A percentile compares a stretch with the other conserved stretches of the same genome.
These are phyloP conservation scores for Felis catus DNA, from an alignment of 2,113 vertebrate species.

Conservation along the genomic window F.catus_Fca126_mat1.0 CM031413.1:2989001-2989500, in stretches of 20 bases:
- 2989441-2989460: not conserved
- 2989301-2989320: not conserved
- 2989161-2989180: not conserved
- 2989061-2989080: not conserved
- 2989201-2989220: not conserved
- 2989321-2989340: rapidly evolving
- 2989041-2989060: not conserved
- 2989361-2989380: not conserved
- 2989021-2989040: not conserved
- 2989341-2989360: not conserved
- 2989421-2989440: not conserved
- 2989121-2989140: not conserved
- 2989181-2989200: not conserved
- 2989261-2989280: not conserved
- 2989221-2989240: not conserved
- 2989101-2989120: not conserved
- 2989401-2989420: rapidly evolving
- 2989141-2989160: not conserved
- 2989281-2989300: not conserved
- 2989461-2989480: not conserved
- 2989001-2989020: not conserved
- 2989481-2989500: not conserved
- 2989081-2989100: no score
- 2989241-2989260: not conserved
- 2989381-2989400: rapidly evolving